Conservation (phyloP, 1,140 invertebrate species). For the Pseudobourletiella spinata region DNA sequence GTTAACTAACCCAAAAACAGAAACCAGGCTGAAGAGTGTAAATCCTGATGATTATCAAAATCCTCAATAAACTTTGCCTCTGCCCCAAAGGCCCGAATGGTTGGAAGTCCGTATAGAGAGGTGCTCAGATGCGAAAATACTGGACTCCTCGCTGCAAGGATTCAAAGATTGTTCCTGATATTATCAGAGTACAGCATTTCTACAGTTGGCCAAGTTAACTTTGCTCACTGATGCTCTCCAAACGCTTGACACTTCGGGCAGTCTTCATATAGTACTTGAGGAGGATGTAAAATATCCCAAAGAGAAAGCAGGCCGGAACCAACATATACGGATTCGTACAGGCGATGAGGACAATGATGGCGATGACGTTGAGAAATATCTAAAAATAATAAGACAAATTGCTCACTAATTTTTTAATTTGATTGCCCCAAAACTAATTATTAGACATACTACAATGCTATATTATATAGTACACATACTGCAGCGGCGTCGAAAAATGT, state of each 20-base stretch:
- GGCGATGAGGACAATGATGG: constrained; percentile 41
- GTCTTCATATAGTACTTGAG: constrained; percentile 48
- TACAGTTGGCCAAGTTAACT: too few relatives aligned
- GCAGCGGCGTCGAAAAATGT: constrained; percentile 27
- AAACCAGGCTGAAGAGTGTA: constrained; percentile 23
- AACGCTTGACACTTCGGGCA: constrained; percentile 49
- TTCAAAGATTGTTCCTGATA: too few relatives aligned
- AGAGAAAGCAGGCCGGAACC: constrained; percentile 42
- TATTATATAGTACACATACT: constrained; percentile 6
- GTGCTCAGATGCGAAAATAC: constrained; percentile 55
- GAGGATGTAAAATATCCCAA: constrained; percentile 45
- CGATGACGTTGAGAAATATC: constrained; percentile 27
- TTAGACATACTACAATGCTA: neutral
- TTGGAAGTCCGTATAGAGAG: constrained; percentile 53
- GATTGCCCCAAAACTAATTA: neutral
- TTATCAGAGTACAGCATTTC: neutral
- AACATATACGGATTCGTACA: constrained; percentile 46
- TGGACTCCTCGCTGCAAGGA: constrained; percentile 48
- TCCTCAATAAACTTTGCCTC: constrained; percentile 46
- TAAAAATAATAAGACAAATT: constrained; percentile 3
- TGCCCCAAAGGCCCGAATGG: constrained; percentile 55
- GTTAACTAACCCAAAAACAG: constrained; percentile 8
- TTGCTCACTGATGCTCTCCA: constrained; percentile 44
- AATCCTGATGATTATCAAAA: constrained; percentile 39
- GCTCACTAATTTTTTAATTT: neutral